Conservation (phyloP, 2,113 vertebrate genomes). For the Pristiophorus japonicus region DNA sequence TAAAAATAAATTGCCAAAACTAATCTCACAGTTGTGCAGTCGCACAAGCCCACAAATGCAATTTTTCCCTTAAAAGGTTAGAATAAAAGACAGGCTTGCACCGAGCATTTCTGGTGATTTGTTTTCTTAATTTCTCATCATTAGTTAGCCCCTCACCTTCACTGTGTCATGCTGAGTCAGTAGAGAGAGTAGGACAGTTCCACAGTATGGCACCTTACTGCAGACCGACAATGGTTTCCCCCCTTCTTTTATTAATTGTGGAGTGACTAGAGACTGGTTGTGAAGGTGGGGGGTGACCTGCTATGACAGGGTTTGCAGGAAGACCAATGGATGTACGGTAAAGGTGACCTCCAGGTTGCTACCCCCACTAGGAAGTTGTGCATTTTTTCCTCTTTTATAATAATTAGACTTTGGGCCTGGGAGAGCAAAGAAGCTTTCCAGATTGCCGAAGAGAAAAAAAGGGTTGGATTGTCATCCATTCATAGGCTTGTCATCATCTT, state of each 20-base stretch:
- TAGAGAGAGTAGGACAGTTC: background rate
- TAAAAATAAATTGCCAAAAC: constrained; percentile 10
- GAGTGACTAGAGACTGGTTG: background rate
- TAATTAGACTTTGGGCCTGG: background rate
- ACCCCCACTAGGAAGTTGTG: background rate
- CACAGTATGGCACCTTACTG: background rate
- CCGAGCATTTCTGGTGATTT: background rate
- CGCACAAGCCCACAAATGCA: background rate
- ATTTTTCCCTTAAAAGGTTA: background rate
- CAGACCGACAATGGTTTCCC: no score
- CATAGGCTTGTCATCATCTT: background rate
- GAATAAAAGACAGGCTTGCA: background rate
- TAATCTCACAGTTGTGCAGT: background rate
- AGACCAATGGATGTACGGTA: background rate
- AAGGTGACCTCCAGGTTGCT: background rate
- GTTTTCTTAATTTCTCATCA: background rate
- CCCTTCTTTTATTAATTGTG: background rate
- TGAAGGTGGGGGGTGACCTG: background rate
- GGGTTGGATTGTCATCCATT: background rate
- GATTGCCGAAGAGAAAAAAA: background rate
- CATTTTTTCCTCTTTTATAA: background rate
- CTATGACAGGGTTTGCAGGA: background rate
- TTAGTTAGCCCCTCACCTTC: background rate
- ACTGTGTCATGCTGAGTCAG: background rate
- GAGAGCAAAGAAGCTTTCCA: background rate